Base-by-base conservation (phyloP, 2,113 vertebrate species). In the Catharus bicknelli region DNA sequence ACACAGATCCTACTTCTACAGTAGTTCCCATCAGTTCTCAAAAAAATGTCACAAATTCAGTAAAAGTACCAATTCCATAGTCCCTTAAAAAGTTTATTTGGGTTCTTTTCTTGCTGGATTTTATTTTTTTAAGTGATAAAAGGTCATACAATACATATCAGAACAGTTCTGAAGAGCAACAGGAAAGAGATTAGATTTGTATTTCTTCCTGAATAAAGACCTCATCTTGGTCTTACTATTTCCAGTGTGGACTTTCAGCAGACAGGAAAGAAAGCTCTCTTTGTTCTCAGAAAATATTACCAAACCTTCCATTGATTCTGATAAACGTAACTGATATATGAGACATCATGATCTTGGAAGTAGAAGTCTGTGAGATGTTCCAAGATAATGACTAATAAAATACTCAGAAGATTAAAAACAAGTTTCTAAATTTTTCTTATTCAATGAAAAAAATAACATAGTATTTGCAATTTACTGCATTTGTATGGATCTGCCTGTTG, bases 161-260 rank as follows among this genome's bases (percentile, higher is more conserved):
- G 78, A 69, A 74, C 57, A 95, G 45, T 29, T 86, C 48, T 5
- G 10, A 91, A 94, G 66, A 54, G 74, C 47, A 84, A 85, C 36
- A 90, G 62, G 58, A 90, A 79, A 91, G 40, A 83, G 17, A 95
- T 73, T 66, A 75, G 32, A 72, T 83, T 83, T 82, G 15, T 63
- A 92, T 89, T 92, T 87, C 62, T 91, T 94, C 74, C 90, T 73
- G 62, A 82, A 76, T 61, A 85, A 88, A 84, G 45, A 58, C 22
- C n/a, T 79, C 40, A 12, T 92, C 47, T 67, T 42, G 16, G 27
- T 77, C 47, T 88, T 53, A 51, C 11, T 53, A 34, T 48, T 91
- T 69, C 34, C 51, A 92, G 29, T 42, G 47, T 27, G 16, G 51
- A 61, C 13, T 50, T 83, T 48, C 40, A 72, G 27, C 38, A 78